phyloP scores from a whole-genome alignment of 2,797 vertebrate genomes.

The Phataginus tricuspis region DNA sequence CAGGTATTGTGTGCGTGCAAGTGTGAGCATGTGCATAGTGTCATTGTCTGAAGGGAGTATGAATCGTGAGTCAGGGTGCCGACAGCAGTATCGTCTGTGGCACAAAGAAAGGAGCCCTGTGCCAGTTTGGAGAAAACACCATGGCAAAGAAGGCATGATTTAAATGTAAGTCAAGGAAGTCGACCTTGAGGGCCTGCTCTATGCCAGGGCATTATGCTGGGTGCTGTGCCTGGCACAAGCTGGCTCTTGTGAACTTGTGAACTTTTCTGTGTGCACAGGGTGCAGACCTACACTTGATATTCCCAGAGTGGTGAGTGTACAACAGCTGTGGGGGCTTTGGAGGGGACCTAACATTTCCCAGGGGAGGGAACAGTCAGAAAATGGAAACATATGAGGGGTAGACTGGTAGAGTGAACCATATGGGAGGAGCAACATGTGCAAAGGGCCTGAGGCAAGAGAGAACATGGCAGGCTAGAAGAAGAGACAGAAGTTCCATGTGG shows the following conservation, averaged over 20 bases:
- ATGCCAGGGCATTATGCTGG: neutral
- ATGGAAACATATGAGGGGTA: neutral
- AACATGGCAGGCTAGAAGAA: neutral
- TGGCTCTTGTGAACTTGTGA: neutral
- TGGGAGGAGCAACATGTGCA: neutral
- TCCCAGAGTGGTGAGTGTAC: neutral
- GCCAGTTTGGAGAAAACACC: neutral
- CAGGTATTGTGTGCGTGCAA: neutral
- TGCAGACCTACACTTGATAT: neutral
- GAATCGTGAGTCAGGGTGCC: neutral
- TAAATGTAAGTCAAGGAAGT: neutral
- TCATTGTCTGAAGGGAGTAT: neutral
- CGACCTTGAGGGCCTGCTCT: neutral
- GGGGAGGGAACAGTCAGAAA: neutral
- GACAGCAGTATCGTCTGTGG: neutral
- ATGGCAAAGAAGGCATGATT: neutral
- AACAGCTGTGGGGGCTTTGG: neutral
- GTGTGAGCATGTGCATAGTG: fast-evolving
- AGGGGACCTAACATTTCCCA: neutral
- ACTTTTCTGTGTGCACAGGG: neutral
- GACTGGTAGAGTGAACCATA: neutral
- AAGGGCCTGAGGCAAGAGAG: neutral
- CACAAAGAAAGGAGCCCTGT: neutral
- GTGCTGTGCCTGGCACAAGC: neutral
- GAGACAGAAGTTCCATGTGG: neutral